These are phyloP conservation scores for Psix sp. DNA, from an alignment of 1,140 invertebrate species.

Conservation along the genomic window DNA sequence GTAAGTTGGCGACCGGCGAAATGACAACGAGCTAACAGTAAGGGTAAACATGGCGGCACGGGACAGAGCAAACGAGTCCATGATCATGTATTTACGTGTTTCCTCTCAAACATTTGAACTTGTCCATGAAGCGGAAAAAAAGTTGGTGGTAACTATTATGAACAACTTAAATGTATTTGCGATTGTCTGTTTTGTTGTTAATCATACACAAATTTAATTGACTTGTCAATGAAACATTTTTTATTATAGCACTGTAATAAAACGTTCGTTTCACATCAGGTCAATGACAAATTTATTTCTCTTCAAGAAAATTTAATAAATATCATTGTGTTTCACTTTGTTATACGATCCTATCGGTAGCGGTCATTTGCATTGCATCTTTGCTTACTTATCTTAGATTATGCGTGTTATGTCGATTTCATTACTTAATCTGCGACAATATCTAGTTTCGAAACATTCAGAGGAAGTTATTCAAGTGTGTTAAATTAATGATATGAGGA, in stretches of 20 bases:
- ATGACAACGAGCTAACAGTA: conserved; percentile 76
- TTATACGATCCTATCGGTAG: conserved; percentile 28
- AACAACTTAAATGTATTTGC: conserved; percentile 13
- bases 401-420: conserved; percentile 42
- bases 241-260: conserved; percentile 14
- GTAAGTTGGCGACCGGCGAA: conserved; percentile 67
- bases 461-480: conserved; percentile 15
- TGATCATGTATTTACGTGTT: conserved; percentile 73
- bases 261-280: too few species aligned
- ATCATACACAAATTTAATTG: background rate
- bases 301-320: background rate
- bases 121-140: conserved; percentile 56
- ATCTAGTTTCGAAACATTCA: conserved; percentile 40
- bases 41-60: conserved; percentile 73
- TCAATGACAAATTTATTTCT: too few species aligned
- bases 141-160: conserved; percentile 44
- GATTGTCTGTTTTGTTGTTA: background rate
- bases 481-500: conserved; percentile 18
- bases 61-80: conserved; percentile 67
- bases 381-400: conserved; percentile 28
- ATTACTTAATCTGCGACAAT: conserved; percentile 29
- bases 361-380: conserved; percentile 35
- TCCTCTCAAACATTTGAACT: conserved; percentile 71
- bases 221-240: conserved; percentile 16
- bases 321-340: background rate